Percentiles rank a stretch among this genome's conserved stretches.
These are phyloP conservation scores for Diachasmimorpha longicaudata DNA, from an alignment of 1,140 invertebrate genomes.

Conservation along the genomic window DNA sequence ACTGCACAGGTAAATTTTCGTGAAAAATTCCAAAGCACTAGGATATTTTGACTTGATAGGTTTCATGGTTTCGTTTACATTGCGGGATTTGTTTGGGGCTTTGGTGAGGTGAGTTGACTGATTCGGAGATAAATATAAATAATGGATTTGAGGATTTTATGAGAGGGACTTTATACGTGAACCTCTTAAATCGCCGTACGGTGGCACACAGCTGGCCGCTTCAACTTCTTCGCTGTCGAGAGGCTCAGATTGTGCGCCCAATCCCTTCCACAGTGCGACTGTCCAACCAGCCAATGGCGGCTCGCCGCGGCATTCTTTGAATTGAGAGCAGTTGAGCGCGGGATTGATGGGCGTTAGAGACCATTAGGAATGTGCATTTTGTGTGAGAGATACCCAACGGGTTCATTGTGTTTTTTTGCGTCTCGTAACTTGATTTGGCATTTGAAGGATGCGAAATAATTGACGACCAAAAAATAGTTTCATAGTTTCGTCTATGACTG, in stretches of 20 bases:
- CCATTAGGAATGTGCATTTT: no score
- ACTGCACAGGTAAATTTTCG: neutral
- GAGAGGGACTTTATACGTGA: neutral
- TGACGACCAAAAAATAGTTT: neutral
- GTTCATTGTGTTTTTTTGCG: no score
- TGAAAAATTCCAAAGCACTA: neutral
- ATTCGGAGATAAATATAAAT: neutral
- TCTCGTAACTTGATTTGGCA: no score
- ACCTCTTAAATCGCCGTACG: slow-evolving; percentile 15
- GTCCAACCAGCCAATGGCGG: neutral
- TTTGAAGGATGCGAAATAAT: neutral
- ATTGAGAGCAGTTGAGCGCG: neutral
- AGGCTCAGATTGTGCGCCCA: slow-evolving; percentile 24
- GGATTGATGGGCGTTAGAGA: neutral
- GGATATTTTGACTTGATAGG: neutral
- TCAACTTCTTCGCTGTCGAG: slow-evolving; percentile 1
- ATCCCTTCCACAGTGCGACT: neutral
- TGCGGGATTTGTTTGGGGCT: neutral
- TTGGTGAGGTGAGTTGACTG: neutral
- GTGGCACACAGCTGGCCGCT: slow-evolving; percentile 24
- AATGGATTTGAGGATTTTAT: neutral
- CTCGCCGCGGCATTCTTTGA: neutral
- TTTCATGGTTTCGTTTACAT: neutral
- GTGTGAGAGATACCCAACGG: no score
- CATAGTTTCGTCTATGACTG: neutral